Conservation (phyloP, 2,888 invertebrate genomes). For the Euplexia lucipara region DNA sequence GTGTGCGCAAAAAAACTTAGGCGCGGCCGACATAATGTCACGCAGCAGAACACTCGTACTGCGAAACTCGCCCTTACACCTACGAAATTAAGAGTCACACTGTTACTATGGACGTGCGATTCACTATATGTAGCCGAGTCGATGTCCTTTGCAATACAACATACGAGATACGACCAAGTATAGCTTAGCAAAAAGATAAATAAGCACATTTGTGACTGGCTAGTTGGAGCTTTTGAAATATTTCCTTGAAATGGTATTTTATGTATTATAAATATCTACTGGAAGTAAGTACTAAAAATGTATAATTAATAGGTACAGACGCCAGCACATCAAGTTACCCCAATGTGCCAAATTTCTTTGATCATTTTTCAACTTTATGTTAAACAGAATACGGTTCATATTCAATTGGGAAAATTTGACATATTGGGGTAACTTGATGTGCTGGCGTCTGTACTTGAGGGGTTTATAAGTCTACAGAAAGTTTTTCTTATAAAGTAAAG, state of each 20-base stretch:
- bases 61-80: conserved; percentile 6
- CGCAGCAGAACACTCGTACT: conserved; percentile 5
- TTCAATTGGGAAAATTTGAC: too few species aligned
- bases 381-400: too few species aligned
- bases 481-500: too few species aligned
- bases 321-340: too few species aligned
- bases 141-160: conserved; percentile 41
- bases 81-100: conserved; percentile 14
- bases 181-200: conserved; percentile 43
- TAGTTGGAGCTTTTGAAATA: conserved; percentile 22
- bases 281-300: too few species aligned
- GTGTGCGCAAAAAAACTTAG: conserved; percentile 57
- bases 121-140: conserved; percentile 50
- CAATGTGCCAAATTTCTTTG: too few species aligned
- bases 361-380: too few species aligned
- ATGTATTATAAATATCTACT: neutral
- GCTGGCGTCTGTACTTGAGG: too few species aligned
- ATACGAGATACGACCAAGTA: conserved; percentile 32
- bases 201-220: conserved; percentile 4
- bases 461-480: too few species aligned
- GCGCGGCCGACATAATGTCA: conserved; percentile 40
- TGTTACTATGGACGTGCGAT: neutral
- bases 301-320: too few species aligned
- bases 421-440: too few species aligned
- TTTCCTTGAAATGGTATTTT: conserved; percentile 4